These are phyloP conservation scores for Malacoraja senta DNA, from an alignment of 2,797 vertebrate species.

Conservation along the genomic window DNA sequence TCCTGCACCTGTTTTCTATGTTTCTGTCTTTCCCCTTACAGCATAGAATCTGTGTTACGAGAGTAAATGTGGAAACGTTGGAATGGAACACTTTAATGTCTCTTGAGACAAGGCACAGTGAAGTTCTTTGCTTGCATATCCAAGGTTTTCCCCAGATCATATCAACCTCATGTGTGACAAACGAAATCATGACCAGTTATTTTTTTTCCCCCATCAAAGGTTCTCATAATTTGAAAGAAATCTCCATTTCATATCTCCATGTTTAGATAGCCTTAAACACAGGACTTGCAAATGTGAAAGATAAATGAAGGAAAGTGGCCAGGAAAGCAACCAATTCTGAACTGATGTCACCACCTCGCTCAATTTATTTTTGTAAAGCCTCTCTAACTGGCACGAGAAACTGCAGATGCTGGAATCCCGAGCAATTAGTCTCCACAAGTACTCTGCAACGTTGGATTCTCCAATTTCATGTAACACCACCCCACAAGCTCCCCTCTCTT, in stretches of 20 bases:
- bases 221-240: not conserved
- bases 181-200: not conserved
- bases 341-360: not conserved
- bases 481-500: too few relatives aligned
- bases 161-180: not conserved
- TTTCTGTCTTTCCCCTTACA: too few relatives aligned
- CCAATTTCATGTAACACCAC: too few relatives aligned
- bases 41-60: not conserved
- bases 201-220: not conserved
- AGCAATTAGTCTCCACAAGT: too few relatives aligned
- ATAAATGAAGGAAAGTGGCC: constrained; percentile 42
- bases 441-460: too few relatives aligned
- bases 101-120: too few relatives aligned
- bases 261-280: not conserved
- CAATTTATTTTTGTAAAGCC: not conserved
- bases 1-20: too few relatives aligned
- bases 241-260: not conserved
- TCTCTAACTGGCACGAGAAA: not conserved
- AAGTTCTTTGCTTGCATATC: too few relatives aligned
- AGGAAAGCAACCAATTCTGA: constrained; percentile 39
- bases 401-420: too few relatives aligned
- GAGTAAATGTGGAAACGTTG: too few relatives aligned
- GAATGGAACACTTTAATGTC: too few relatives aligned
- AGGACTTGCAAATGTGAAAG: not conserved
- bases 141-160: too few relatives aligned